phyloP scores from a whole-genome alignment of 2,888 invertebrate species.

The Oxytorus armatus region DNA sequence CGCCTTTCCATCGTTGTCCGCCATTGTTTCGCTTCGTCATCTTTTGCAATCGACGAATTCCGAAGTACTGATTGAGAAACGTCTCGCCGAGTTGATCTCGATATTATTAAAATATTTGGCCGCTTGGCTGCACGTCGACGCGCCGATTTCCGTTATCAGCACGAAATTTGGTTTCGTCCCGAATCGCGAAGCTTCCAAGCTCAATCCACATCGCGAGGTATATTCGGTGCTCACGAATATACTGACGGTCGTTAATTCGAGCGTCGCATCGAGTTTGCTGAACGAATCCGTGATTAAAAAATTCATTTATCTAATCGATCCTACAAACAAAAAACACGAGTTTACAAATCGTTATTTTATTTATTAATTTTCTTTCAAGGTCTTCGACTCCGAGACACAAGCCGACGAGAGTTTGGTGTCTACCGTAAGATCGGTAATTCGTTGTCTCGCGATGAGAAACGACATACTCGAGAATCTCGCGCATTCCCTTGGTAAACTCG shows the following conservation, averaged over 20 bases:
- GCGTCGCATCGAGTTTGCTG: slow-evolving; percentile 72
- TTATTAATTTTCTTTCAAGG: slow-evolving; percentile 61
- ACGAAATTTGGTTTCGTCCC: slow-evolving; percentile 81
- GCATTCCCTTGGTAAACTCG: slow-evolving; percentile 74
- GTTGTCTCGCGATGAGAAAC: slow-evolving; percentile 72
- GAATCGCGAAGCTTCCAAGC: slow-evolving; percentile 79
- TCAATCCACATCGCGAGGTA: slow-evolving; percentile 78
- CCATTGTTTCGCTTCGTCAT: slow-evolving; percentile 77
- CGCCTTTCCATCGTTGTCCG: slow-evolving; percentile 75
- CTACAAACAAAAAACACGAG: too few species aligned
- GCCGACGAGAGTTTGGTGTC: slow-evolving; percentile 76
- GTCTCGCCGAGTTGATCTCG: slow-evolving; percentile 74
- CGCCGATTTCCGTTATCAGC: slow-evolving; percentile 77
- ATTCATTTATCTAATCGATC: neutral
- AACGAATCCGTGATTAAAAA: slow-evolving; percentile 72
- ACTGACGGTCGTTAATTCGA: slow-evolving; percentile 74
- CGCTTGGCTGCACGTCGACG: slow-evolving; percentile 79
- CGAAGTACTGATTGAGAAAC: slow-evolving; percentile 74
- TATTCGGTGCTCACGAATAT: slow-evolving; percentile 77
- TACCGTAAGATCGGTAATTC: slow-evolving; percentile 75
- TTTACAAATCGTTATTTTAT: too few species aligned
- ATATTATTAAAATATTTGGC: slow-evolving; percentile 77
- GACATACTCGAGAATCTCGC: slow-evolving; percentile 73
- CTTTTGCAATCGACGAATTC: slow-evolving; percentile 75
- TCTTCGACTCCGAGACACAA: slow-evolving; percentile 75